Conservation (phyloP, 2,888 invertebrate genomes). For the Scaptomyza flava region DNA sequence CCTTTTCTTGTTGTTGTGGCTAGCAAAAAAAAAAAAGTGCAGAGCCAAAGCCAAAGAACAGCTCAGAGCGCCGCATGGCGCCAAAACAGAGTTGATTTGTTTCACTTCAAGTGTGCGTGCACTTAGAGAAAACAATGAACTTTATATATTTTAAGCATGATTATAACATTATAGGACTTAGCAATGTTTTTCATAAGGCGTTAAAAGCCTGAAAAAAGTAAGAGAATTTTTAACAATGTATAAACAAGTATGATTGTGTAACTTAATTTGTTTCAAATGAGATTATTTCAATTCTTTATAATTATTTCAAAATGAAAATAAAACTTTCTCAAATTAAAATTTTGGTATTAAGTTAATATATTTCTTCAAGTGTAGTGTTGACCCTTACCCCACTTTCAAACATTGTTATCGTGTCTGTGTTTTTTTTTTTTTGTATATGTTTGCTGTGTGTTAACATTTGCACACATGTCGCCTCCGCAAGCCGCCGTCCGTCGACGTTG, state of each 20-base stretch:
- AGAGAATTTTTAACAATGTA: no score
- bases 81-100: slow-evolving; percentile 79
- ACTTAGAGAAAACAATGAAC: slow-evolving; percentile 4
- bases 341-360: no score
- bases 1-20: slow-evolving; percentile 51
- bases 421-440: slow-evolving; percentile 26
- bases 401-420: slow-evolving; percentile 9
- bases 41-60: slow-evolving; percentile 36
- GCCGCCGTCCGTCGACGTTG: slow-evolving; percentile 21
- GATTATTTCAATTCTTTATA: no score
- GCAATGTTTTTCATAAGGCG: no score
- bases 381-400: slow-evolving; percentile 30
- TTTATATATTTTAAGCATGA: no score
- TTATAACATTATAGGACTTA: no score
- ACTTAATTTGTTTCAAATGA: no score
- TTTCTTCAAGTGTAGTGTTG: no score
- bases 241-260: no score
- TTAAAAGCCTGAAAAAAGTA: no score
- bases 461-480: slow-evolving; percentile 64
- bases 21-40: slow-evolving; percentile 60
- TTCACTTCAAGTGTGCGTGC: slow-evolving; percentile 58
- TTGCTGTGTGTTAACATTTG: slow-evolving; percentile 66
- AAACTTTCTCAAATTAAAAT: no score
- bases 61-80: slow-evolving; percentile 60
- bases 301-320: no score